A percentile compares a stretch with the other conserved stretches of the same genome.
phyloP scores from a whole-genome alignment of 2,113 vertebrate genomes.

The Eolophus roseicapilla region DNA sequence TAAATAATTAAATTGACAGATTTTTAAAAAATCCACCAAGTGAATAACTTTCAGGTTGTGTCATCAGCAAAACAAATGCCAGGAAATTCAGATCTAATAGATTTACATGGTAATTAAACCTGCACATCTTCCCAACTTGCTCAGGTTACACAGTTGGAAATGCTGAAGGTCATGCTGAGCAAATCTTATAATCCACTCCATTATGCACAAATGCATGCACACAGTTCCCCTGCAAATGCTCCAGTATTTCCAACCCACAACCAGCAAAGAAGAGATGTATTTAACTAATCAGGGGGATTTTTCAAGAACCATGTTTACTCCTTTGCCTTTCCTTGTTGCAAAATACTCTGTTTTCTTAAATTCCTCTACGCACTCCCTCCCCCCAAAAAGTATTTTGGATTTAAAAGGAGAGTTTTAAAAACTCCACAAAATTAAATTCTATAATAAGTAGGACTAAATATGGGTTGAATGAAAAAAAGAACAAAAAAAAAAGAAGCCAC shows the following conservation, averaged over 20 bases:
- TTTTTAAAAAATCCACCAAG: background rate
- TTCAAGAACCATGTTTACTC: background rate
- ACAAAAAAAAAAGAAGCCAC: background rate
- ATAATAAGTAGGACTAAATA: background rate
- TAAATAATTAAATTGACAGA: background rate
- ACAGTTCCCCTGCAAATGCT: background rate
- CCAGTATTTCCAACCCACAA: background rate
- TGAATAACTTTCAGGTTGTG: background rate
- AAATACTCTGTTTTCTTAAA: background rate
- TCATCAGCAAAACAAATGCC: slow-evolving; percentile 11
- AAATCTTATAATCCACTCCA: slow-evolving; percentile 44
- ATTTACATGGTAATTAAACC: slow-evolving; percentile 25
- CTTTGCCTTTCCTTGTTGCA: background rate
- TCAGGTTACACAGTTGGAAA: slow-evolving; percentile 46
- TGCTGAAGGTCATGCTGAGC: slow-evolving; percentile 3
- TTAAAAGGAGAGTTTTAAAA: background rate
- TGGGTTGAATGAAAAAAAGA: background rate
- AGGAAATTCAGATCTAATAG: slow-evolving; percentile 1
- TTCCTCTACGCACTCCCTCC: fast-evolving
- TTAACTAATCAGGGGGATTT: background rate
- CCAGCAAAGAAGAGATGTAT: background rate
- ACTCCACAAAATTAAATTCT: background rate
- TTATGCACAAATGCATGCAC: slow-evolving; percentile 27
- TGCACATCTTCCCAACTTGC: slow-evolving; percentile 24
- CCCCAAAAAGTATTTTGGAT: background rate